These are phyloP conservation scores for Macquaria ambigua DNA, from an alignment of 2,113 vertebrate species.

Conservation along the genomic window DNA sequence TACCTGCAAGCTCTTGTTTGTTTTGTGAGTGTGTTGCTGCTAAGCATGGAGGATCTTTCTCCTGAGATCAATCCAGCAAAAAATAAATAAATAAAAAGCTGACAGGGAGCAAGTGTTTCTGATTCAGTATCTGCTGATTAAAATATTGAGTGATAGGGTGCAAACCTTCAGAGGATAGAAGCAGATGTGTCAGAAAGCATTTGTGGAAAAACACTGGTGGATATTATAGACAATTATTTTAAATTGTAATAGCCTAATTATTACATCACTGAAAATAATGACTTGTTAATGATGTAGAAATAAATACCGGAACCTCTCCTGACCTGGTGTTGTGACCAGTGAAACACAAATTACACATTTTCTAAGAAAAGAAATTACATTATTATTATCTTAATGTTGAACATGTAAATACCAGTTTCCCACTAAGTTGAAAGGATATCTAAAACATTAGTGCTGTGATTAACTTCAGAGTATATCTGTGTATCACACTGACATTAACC, in stretches of 20 bases:
- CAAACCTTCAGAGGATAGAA: neutral
- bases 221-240: neutral
- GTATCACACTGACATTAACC: neutral
- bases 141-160: conserved; percentile 1
- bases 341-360: neutral
- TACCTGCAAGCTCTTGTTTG: conserved; percentile 52
- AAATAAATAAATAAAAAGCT: conserved; percentile 23
- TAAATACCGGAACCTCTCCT: neutral
- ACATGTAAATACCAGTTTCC: neutral
- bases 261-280: neutral
- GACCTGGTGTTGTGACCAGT: neutral
- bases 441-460: neutral
- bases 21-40: conserved; percentile 27
- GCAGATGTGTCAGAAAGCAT: neutral
- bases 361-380: neutral
- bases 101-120: neutral
- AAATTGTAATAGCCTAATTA: neutral
- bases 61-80: conserved; percentile 28
- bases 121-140: conserved; percentile 27
- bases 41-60: conserved; percentile 10
- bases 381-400: neutral
- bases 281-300: neutral
- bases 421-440: neutral
- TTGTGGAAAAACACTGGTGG: neutral
- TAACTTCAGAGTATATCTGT: neutral